Percentiles rank a stretch among this genome's conserved stretches.
These are phyloP conservation scores for Lomographa bimaculata DNA, from an alignment of 2,888 invertebrate species.

Conservation along the genomic window DNA sequence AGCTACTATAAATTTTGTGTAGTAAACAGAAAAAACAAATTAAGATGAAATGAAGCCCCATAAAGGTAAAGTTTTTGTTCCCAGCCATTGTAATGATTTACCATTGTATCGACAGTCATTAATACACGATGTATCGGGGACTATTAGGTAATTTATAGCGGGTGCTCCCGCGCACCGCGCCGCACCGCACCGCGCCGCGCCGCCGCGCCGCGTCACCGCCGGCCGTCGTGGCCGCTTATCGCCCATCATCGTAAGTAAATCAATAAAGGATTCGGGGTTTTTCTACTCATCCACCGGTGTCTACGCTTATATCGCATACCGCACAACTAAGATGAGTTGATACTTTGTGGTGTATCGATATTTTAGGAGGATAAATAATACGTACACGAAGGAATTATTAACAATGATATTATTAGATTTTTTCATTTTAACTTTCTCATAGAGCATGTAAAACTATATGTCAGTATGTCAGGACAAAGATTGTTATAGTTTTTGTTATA, in stretches of 20 bases:
- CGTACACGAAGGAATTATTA: too few species aligned
- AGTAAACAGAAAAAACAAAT: too few species aligned
- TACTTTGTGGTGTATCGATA: too few species aligned
- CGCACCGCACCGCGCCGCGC: neutral
- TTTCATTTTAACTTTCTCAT: too few species aligned
- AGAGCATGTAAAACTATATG: too few species aligned
- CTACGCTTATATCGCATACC: conserved; percentile 8
- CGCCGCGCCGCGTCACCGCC: conserved; percentile 1
- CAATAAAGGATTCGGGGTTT: conserved; percentile 55
- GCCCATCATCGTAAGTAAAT: conserved; percentile 58
- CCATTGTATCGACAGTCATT: conserved; percentile 9
- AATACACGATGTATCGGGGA: conserved; percentile 15
- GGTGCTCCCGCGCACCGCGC: neutral
- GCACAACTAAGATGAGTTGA: neutral
- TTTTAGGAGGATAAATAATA: too few species aligned
- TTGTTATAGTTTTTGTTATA: too few species aligned
- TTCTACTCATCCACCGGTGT: conserved; percentile 21
- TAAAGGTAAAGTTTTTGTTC: too few species aligned
- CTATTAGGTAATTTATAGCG: conserved; percentile 17
- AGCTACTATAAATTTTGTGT: too few species aligned
- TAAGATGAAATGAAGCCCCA: too few species aligned
- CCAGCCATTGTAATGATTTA: conserved; percentile 2
- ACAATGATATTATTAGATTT: too few species aligned
- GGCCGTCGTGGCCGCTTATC: conserved; percentile 25
- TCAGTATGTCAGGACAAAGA: too few species aligned